Conservation (phyloP, 1,140 invertebrate species). For the Drosophila equinoxialis region DNA sequence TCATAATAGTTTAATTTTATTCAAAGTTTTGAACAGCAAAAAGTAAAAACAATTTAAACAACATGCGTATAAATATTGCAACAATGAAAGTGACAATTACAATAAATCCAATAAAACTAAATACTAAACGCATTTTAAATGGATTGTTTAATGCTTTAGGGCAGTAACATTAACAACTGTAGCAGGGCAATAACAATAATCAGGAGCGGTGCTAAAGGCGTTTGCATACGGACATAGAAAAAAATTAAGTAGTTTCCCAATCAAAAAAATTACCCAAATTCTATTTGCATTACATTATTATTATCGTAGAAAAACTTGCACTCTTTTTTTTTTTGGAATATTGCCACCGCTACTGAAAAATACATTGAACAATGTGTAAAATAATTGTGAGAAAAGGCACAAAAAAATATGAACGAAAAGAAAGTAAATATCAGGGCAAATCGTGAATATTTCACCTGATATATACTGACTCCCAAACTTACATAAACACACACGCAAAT, state of each 20-base stretch:
- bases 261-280: too few species aligned
- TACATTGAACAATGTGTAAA: constrained; percentile 17
- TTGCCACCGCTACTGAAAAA: background rate
- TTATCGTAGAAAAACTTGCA: too few species aligned
- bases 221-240: background rate
- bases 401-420: constrained; percentile 19
- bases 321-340: too few species aligned
- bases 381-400: background rate
- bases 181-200: background rate
- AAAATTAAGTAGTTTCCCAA: too few species aligned
- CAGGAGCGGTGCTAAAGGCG: background rate
- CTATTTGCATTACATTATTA: too few species aligned
- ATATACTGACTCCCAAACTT: constrained; percentile 9
- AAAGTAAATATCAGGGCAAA: constrained; percentile 32
- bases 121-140: constrained; percentile 56
- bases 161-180: constrained; percentile 28
- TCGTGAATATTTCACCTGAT: constrained; percentile 74
- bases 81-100: constrained; percentile 33
- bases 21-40: constrained; percentile 32
- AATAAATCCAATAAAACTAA: constrained; percentile 26
- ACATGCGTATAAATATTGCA: constrained; percentile 56
- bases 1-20: constrained; percentile 37
- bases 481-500: constrained; percentile 11
- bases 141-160: constrained; percentile 47
- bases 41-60: constrained; percentile 44